A percentile compares a stretch with the other conserved stretches of the same genome.
These are phyloP conservation scores for Myripristis jacobus DNA, from an alignment of 2,797 vertebrate genomes.

Conservation along the genomic window DNA sequence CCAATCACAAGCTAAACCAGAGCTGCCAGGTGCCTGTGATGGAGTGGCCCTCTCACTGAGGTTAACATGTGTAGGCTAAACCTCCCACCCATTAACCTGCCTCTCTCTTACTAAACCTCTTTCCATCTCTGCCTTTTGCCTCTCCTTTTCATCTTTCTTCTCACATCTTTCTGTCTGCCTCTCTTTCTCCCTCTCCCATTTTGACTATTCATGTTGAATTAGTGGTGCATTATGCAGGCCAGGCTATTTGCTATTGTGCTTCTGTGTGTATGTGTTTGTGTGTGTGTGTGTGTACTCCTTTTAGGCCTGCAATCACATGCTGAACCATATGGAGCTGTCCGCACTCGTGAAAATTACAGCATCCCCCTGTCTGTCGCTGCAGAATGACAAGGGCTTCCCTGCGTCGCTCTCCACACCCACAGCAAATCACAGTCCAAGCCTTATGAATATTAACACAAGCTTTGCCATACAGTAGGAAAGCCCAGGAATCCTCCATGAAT, in stretches of 20 bases:
- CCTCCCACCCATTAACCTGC: neutral
- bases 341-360: conserved; percentile 53
- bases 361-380: conserved; percentile 20
- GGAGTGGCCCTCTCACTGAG: conserved; percentile 39
- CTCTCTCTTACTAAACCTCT: conserved; percentile 1
- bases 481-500: conserved; percentile 74
- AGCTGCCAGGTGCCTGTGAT: conserved; percentile 36
- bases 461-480: conserved; percentile 68
- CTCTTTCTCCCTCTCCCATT: neutral
- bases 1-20: conserved; percentile 39
- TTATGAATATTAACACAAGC: conserved; percentile 73
- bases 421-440: conserved; percentile 45
- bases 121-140: neutral
- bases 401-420: conserved; percentile 32
- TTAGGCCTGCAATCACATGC: neutral
- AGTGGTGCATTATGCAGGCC: neutral
- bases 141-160: conserved; percentile 4
- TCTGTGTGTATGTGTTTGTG: neutral
- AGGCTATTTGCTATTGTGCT: too few species aligned
- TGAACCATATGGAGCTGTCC: conserved; percentile 49
- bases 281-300: neutral
- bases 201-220: neutral
- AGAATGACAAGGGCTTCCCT: conserved; percentile 50
- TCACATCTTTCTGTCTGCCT: neutral
- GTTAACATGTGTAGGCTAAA: conserved; percentile 34